Conservation (phyloP, 1,140 invertebrate species). For the Leptinotarsa texana region DNA sequence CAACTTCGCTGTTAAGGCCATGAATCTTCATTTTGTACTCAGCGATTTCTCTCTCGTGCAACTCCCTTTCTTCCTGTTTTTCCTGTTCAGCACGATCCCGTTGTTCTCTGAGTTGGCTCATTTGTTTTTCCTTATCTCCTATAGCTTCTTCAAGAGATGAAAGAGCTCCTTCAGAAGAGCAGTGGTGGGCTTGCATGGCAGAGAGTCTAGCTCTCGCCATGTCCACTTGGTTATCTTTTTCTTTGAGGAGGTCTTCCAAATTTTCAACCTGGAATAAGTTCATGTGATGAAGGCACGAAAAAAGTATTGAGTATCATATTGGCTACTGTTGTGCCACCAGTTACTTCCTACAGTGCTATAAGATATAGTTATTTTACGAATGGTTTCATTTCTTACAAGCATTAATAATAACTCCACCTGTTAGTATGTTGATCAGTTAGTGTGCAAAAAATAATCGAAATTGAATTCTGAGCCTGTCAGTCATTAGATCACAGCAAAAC, state of each 20-base stretch:
- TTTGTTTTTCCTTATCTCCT: constrained; percentile 95
- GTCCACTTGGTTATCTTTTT: constrained; percentile 97
- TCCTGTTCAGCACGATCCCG: constrained; percentile 94
- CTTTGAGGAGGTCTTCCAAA: constrained; percentile 93
- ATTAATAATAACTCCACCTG: too few relatives aligned
- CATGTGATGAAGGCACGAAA: too few relatives aligned
- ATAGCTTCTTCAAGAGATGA: constrained; percentile 94
- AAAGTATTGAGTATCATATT: too few relatives aligned
- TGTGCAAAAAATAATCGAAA: too few relatives aligned
- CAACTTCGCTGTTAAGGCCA: constrained; percentile 85
- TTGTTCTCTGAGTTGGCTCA: constrained; percentile 73
- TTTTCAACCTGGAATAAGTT: constrained; percentile 84
- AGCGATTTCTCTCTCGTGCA: constrained; percentile 90
- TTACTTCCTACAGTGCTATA: too few relatives aligned
- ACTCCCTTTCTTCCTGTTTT: constrained; percentile 91
- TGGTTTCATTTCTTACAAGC: too few relatives aligned
- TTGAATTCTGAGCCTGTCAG: too few relatives aligned
- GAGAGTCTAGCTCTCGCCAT: constrained; percentile 88
- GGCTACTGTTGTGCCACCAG: too few relatives aligned
- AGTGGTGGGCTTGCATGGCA: constrained; percentile 90
- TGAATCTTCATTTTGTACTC: constrained; percentile 96
- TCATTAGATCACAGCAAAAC: too few relatives aligned
- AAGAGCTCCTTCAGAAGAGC: constrained; percentile 87
- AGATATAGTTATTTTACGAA: too few relatives aligned
- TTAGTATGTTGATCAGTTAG: too few relatives aligned